Base-by-base conservation (phyloP, 2,888 invertebrate genomes). In the Blastobasis lacticolella region DNA sequence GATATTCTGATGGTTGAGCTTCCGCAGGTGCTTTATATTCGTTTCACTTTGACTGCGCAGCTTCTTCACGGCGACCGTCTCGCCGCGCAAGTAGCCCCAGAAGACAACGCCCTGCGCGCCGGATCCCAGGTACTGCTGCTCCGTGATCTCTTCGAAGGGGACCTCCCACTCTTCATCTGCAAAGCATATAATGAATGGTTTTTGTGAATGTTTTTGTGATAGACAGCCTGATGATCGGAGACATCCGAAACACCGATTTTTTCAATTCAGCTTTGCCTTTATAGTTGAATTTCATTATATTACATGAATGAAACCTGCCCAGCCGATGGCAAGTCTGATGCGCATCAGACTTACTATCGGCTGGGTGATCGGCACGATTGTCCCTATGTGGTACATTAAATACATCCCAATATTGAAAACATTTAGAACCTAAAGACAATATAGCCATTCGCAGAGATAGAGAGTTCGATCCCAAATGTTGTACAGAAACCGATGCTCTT, bases 81-180 rank as follows among this genome's bases (percentile, higher is more conserved):
- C 94, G 55, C 93, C 94, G 58, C 91, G 92, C 54, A 96, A 87
- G 65, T 91, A 93, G 0, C 97, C 98, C 50, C 94, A 93, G 81
- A 96, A 98, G 0, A 99, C 98, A 0, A 96, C 95, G 5, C 98
- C 98, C 78, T 99, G 98, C 5, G 98, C 97, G 0, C 99, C 99
- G 54, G 96, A 95, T 0, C 98, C 98, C 51, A 99, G 84, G 92
- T 96, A 98, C 67, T 95, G 92, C 51, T 98, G 87, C 65, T 97
- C 95, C 4, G 82, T 94, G 58, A 99, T 95, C 10, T 92, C 90
- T 71, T 98, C 97, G 80, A 97, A 97, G 1, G 96, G 94, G 57
- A 98, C 95, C 82, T 98, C 97, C 98, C 98, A 98, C 64, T 95
- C 93, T 79, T 97, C 96, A 10, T 73, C 83, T 81, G 67, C 45